phyloP scores from a whole-genome alignment of 2,797 vertebrate species.

The Megalops cyprinoides region DNA sequence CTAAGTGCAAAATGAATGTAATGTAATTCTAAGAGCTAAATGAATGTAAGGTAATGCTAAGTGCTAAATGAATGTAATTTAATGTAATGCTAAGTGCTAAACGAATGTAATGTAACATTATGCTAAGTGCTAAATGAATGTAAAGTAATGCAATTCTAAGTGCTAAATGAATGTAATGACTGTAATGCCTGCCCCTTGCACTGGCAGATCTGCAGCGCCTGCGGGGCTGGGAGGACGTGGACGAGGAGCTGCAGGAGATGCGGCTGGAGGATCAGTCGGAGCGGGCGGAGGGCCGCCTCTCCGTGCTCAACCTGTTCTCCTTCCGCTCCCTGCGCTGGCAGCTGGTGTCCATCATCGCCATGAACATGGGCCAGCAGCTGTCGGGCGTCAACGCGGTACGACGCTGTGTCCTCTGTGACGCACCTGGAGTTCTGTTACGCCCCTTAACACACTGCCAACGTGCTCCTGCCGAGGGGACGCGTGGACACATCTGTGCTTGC shows the following conservation, averaged over 20 bases:
- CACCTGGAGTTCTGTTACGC: background rate
- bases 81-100: too few relatives aligned
- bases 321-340: constrained; percentile 73
- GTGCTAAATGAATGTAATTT: too few relatives aligned
- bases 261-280: constrained; percentile 66
- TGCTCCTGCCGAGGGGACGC: background rate
- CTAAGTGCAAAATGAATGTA: too few relatives aligned
- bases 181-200: background rate
- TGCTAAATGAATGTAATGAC: too few relatives aligned
- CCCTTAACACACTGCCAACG: background rate
- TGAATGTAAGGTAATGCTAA: too few relatives aligned
- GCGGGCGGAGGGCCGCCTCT: constrained; percentile 63
- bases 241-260: constrained; percentile 71
- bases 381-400: constrained; percentile 74
- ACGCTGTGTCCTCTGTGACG: background rate
- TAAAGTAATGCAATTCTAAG: too few relatives aligned
- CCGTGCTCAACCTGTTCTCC: constrained; percentile 64
- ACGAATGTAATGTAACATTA: too few relatives aligned
- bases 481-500: background rate
- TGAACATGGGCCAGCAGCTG: constrained; percentile 82
- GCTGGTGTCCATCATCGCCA: constrained; percentile 66
- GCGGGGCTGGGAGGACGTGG: constrained; percentile 63
- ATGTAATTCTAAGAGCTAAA: too few relatives aligned
- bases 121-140: too few relatives aligned
- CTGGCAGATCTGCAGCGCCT: constrained; percentile 65